Conservation (phyloP, 2,113 vertebrate species). For the Entosphenus tridentatus region DNA sequence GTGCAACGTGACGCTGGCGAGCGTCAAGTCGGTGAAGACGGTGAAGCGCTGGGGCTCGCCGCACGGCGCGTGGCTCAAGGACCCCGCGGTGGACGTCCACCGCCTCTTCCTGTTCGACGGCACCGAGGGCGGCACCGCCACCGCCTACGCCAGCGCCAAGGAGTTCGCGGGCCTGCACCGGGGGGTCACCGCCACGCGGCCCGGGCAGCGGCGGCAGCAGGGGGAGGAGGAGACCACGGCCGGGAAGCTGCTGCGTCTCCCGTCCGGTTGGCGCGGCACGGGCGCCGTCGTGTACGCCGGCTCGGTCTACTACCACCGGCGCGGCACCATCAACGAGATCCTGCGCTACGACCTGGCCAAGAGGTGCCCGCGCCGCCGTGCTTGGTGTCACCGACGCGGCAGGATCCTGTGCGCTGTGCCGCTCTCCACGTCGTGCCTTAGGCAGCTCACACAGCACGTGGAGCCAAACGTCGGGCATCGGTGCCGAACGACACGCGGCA, state of each 20-base stretch:
- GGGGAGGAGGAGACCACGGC: conserved; percentile 12
- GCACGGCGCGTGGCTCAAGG: conserved; percentile 62
- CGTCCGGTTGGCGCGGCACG: conserved; percentile 53
- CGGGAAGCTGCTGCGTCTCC: conserved; percentile 25
- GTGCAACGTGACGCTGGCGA: conserved; percentile 31
- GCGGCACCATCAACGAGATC: conserved; percentile 48
- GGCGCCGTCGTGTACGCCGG: conserved; percentile 45
- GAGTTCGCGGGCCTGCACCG: conserved; percentile 29
- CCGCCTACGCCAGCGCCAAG: conserved; percentile 40
- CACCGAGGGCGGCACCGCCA: conserved; percentile 30
- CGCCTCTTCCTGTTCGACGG: conserved; percentile 64
- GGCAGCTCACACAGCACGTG: too few relatives aligned
- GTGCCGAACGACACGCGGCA: too few relatives aligned
- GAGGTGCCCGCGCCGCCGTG: too few relatives aligned
- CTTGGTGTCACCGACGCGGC: too few relatives aligned
- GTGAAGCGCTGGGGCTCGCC: conserved; percentile 40
- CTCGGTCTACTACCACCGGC: conserved; percentile 57
- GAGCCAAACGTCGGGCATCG: too few relatives aligned
- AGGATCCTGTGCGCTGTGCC: too few relatives aligned
- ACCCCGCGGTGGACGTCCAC: conserved; percentile 28
- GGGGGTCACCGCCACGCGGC: too few relatives aligned
- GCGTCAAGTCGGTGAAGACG: conserved; percentile 63
- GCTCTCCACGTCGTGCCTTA: too few relatives aligned
- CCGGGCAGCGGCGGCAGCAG: too few relatives aligned
- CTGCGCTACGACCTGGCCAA: conserved; percentile 34